Base-by-base conservation (phyloP, 2,888 invertebrate genomes). In the Noctua comes region DNA sequence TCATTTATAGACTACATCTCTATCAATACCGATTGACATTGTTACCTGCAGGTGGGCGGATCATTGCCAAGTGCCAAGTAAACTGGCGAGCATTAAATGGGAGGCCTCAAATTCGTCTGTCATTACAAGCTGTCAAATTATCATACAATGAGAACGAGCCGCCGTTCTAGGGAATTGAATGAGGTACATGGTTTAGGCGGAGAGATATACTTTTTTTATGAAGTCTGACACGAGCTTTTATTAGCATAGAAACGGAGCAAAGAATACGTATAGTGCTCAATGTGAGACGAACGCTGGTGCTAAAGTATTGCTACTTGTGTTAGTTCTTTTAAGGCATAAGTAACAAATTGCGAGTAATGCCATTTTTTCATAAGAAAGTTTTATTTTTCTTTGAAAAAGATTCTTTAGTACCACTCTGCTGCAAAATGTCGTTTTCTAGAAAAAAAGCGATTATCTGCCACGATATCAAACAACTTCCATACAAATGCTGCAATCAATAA, bases 121-220 rank as follows among this genome's bases (percentile, higher is more conserved):
- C 90, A 91, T 93, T 92, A 91, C 86, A 77, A 89, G 77, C 88
- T 92, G 92, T 92, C 91, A 89, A 86, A 82, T 96, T 95, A 93
- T 90, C 95, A 95, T 95, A 95, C 96, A 96, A 96, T 95, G 86
- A 92, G 94, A 96, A 96, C 95, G 86, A 93, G 92, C 93, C 91
- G 86, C 94, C 88, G 92, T 90, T 79, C 84, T 76, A 68, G 64
- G 78, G 78, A 84, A 81, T 78, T 76, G 66, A 73, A 57, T 46
- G 62, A 77, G 59, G 69, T 73, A 72, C 68, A 74, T 73, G 66
- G 62, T 43, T 62, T 82, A 84, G 83, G 57, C 79, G 62, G 54
- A 72, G 86, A 88, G 82, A 43, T 73, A 54, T 77, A 51, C 64
- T 76, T 48, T 1, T 46, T 18, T 6, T 46, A 24, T n/a, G 16